phyloP scores from a whole-genome alignment of 2,888 invertebrate genomes.

The Apomyelois bistriatella region DNA sequence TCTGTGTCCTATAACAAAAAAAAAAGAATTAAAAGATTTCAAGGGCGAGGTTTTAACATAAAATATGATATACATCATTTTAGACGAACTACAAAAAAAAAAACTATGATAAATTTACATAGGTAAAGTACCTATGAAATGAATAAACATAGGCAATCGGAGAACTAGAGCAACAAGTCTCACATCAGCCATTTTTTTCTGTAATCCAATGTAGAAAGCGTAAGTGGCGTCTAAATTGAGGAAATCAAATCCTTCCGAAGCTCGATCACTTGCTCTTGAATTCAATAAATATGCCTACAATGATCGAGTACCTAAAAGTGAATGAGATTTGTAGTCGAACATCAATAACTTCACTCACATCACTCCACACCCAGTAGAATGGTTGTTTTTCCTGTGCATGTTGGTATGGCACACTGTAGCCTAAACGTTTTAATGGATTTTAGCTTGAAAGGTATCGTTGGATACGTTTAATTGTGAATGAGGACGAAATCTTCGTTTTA shows the following conservation, averaged over 20 bases:
- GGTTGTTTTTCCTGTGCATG: too few relatives aligned
- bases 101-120: too few relatives aligned
- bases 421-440: too few relatives aligned
- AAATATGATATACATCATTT: too few relatives aligned
- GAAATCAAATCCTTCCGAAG: conserved; percentile 4
- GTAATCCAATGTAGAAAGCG: conserved; percentile 4
- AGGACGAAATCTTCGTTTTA: too few relatives aligned
- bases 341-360: background rate
- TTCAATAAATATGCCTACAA: background rate
- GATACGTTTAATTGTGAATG: too few relatives aligned
- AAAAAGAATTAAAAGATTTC: background rate
- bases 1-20: conserved; percentile 90
- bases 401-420: too few relatives aligned
- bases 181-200: background rate
- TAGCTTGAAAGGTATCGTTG: too few relatives aligned
- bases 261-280: background rate
- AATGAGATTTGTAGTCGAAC: background rate
- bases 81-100: too few relatives aligned
- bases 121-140: too few relatives aligned
- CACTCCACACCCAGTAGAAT: too few relatives aligned
- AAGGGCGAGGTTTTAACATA: too few relatives aligned
- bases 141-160: background rate
- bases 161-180: conserved; percentile 4
- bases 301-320: background rate
- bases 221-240: conserved; percentile 6